Evolutionary conservation across 1,140 invertebrate genomes (phyloP).

Genomic region (Cyclargus thomasi): DNA sequence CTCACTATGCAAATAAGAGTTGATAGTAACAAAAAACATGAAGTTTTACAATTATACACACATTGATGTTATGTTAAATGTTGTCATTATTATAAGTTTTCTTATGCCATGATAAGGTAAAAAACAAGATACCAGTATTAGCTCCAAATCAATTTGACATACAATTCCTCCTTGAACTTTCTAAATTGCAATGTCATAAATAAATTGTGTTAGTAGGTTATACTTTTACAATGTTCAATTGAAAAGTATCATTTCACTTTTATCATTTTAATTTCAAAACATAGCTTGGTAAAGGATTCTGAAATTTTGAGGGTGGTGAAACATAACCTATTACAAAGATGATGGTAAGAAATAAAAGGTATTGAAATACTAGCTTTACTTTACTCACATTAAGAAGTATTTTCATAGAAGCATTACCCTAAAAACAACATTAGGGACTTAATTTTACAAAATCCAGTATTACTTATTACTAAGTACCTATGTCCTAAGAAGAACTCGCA

Average conservation of each 20-base stretch:
- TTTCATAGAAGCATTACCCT: too few relatives aligned
- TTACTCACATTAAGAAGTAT: too few relatives aligned
- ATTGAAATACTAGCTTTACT: too few relatives aligned
- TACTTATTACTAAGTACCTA: too few relatives aligned
- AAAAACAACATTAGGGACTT: too few relatives aligned
- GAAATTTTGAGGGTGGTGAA: too few relatives aligned
- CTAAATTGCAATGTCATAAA: slow-evolving; percentile 18
- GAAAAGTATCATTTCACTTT: not conserved
- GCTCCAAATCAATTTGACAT: slow-evolving; percentile 22
- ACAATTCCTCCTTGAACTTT: slow-evolving; percentile 25
- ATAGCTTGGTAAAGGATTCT: not conserved
- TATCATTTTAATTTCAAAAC: not conserved
- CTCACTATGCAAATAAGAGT: not conserved
- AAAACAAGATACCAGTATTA: not conserved
- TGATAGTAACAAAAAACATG: not conserved
- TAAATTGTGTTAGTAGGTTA: slow-evolving; percentile 23
- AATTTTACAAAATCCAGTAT: too few relatives aligned
- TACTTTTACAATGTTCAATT: slow-evolving; percentile 23
- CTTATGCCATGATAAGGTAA: not conserved
- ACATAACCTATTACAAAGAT: too few relatives aligned
- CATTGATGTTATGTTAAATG: not conserved
- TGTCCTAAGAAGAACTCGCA: too few relatives aligned
- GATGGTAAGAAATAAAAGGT: too few relatives aligned
- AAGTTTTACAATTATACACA: not conserved
- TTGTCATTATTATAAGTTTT: not conserved